These are phyloP conservation scores for Lynx canadensis DNA, from an alignment of 2,113 vertebrate genomes.

Conservation along the genomic window DNA sequence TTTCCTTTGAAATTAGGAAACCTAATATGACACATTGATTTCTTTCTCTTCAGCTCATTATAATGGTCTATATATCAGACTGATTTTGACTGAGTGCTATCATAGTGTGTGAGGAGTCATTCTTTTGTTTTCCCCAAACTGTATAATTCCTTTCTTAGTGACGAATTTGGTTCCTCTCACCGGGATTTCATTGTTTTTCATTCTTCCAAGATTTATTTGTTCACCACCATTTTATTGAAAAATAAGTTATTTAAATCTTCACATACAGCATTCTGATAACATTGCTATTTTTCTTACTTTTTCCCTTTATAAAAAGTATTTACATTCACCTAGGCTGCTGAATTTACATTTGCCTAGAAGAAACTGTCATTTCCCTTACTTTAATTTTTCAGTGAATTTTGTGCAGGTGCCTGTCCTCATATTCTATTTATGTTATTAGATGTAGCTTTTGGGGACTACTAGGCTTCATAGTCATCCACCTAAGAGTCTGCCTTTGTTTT, in stretches of 20 bases:
- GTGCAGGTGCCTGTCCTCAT: neutral
- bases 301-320: constrained; percentile 20
- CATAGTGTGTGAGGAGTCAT: neutral
- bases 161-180: constrained; percentile 5
- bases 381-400: neutral
- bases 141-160: neutral
- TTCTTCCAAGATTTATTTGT: neutral
- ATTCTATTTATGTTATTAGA: neutral
- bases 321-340: neutral
- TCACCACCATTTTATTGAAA: neutral
- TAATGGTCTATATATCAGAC: neutral
- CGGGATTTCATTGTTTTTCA: constrained; percentile 36
- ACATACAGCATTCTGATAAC: neutral
- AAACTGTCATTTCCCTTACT: neutral
- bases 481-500: neutral
- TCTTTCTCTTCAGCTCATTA: constrained; percentile 23
- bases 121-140: neutral
- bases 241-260: constrained; percentile 45
- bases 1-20: neutral
- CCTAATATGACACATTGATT: neutral
- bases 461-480: neutral
- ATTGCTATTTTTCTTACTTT: constrained; percentile 22
- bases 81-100: neutral
- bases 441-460: neutral
- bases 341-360: constrained; percentile 25